Evolutionary conservation across 2,797 vertebrate genomes (phyloP).

Genomic region (Chaetodon trifasciatus): DNA sequence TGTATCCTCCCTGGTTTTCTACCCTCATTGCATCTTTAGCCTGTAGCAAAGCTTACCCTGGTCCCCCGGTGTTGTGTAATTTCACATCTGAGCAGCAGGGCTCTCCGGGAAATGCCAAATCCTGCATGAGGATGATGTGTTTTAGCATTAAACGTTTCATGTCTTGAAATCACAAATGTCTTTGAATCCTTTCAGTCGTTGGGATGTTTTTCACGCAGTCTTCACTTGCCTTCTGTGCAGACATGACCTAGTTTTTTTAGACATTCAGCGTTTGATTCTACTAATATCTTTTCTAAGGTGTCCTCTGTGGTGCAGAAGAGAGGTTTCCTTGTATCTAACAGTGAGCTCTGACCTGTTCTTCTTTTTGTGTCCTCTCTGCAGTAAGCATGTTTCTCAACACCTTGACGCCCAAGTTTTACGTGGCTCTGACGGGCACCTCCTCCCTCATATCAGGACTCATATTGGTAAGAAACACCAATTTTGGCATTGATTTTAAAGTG

Average conservation of each 20-base stretch:
- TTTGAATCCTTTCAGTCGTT: constrained; percentile 6
- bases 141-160: constrained; percentile 35
- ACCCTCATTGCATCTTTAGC: neutral
- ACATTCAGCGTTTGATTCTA: constrained; percentile 24
- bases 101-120: constrained; percentile 47
- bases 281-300: constrained; percentile 18
- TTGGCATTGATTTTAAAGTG: neutral
- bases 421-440: constrained; percentile 97
- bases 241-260: constrained; percentile 28
- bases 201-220: constrained; percentile 28
- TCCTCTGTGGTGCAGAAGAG: neutral
- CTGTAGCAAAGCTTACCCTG: constrained; percentile 2
- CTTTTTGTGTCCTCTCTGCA: constrained; percentile 72
- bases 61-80: constrained; percentile 38
- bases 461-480: constrained; percentile 90
- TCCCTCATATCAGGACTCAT: constrained; percentile 99
- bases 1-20: constrained; percentile 8
- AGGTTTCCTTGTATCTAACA: neutral
- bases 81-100: constrained; percentile 37
- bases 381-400: constrained; percentile 99
- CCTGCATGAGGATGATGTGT: constrained; percentile 22
- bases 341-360: constrained; percentile 19
- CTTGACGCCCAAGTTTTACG: constrained; percentile 98
- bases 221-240: constrained; percentile 17
- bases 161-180: constrained; percentile 37